phyloP scores from a whole-genome alignment of 2,888 invertebrate species.

The Xestobium rufovillosum region DNA sequence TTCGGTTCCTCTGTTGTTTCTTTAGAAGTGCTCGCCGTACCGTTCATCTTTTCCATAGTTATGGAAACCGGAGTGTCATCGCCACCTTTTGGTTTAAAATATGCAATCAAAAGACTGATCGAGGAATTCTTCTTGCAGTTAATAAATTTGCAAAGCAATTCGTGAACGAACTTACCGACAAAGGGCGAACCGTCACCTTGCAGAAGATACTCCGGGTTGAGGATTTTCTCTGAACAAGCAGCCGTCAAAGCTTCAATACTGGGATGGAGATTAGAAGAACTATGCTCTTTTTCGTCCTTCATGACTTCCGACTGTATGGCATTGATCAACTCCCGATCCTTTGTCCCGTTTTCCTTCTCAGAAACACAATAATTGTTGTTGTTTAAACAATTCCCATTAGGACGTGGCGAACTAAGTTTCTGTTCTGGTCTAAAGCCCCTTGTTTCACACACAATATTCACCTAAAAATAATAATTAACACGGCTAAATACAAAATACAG shows the following conservation, averaged over 20 bases:
- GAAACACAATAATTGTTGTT: constrained; percentile 46
- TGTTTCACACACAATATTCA: constrained; percentile 60
- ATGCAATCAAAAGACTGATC: too few relatives aligned
- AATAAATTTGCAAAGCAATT: constrained; percentile 20
- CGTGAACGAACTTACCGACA: constrained; percentile 43
- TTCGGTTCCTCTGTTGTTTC: constrained; percentile 29
- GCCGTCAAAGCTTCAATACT: constrained; percentile 66
- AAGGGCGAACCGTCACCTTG: constrained; percentile 68
- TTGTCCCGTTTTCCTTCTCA: constrained; percentile 39
- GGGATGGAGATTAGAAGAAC: constrained; percentile 37
- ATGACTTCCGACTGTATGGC: constrained; percentile 47
- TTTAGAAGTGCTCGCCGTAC: constrained; percentile 41
- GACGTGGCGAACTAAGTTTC: constrained; percentile 25
- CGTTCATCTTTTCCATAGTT: constrained; percentile 33
- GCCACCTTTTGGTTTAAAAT: constrained; percentile 29
- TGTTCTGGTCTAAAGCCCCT: constrained; percentile 21
- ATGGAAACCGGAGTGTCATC: constrained; percentile 34
- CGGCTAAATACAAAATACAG: too few relatives aligned
- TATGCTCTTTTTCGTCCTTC: constrained; percentile 29
- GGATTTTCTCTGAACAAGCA: constrained; percentile 71
- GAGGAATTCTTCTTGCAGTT: too few relatives aligned
- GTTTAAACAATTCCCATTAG: constrained; percentile 40
- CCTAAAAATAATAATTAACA: too few relatives aligned
- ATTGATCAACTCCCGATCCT: constrained; percentile 45
- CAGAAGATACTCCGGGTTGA: constrained; percentile 70